A percentile compares a stretch with the other conserved stretches of the same genome.
phyloP scores from a whole-genome alignment of 2,797 vertebrate genomes.

The Microtus californicus region DNA sequence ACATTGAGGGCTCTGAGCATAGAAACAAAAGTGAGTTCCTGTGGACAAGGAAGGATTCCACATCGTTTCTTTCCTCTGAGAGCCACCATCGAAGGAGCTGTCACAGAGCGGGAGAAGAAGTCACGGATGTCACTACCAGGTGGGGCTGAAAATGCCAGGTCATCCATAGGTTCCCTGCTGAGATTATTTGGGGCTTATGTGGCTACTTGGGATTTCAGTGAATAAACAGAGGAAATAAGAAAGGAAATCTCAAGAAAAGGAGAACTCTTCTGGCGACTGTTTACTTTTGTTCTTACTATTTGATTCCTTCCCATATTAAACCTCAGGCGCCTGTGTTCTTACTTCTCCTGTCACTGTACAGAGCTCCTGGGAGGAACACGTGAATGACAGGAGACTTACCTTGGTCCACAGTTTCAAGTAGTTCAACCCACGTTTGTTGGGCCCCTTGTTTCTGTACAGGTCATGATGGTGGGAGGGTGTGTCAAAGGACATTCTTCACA shows the following conservation, averaged over 20 bases:
- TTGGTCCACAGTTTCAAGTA: not conserved
- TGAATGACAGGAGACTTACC: not conserved
- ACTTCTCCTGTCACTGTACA: not conserved
- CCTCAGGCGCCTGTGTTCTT: not conserved
- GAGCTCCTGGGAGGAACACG: not conserved
- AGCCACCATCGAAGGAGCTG: not conserved
- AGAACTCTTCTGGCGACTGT: not conserved
- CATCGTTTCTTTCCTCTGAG: not conserved
- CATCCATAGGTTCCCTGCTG: not conserved
- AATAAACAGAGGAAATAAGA: constrained; percentile 31
- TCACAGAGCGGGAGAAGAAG: not conserved
- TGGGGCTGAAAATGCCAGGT: not conserved
- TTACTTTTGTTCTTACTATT: not conserved
- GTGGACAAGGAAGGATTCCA: not conserved
- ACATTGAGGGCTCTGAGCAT: not conserved
- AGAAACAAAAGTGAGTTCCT: not conserved
- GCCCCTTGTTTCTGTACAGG: not conserved
- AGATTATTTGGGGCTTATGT: not conserved
- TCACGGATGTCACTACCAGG: not conserved
- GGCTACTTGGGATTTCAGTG: not conserved
- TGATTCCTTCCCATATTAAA: not conserved
- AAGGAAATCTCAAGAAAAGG: not conserved
- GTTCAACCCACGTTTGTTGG: not conserved
- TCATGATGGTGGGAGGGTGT: too few relatives aligned
- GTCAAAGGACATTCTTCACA: not conserved